Conservation (phyloP, 2,797 vertebrate genomes). For the Garrulus glandarius region DNA sequence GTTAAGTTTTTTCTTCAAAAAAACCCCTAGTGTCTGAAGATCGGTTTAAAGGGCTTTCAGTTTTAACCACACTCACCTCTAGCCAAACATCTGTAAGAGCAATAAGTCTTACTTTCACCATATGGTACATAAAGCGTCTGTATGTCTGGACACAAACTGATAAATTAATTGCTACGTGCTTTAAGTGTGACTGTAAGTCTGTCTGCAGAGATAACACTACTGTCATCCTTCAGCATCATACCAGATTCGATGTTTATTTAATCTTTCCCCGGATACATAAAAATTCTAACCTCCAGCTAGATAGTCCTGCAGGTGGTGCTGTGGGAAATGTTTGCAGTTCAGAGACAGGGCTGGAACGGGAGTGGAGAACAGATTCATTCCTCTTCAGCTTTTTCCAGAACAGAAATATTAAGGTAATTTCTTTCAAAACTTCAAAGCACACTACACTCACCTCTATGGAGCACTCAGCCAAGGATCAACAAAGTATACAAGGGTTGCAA, state of each 20-base stretch:
- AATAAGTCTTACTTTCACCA: neutral
- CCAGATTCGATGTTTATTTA: neutral
- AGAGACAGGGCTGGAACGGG: neutral
- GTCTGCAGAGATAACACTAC: neutral
- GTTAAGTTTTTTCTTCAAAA: neutral
- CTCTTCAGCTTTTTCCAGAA: neutral
- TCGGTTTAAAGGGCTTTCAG: neutral
- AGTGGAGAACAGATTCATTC: neutral
- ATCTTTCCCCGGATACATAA: neutral
- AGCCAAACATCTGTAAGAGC: neutral
- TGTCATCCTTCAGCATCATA: neutral
- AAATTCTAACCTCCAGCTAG: neutral
- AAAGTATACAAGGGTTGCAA: neutral
- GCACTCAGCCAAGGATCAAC: neutral
- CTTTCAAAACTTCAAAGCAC: neutral
- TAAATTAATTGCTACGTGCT: neutral
- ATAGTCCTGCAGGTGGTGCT: neutral
- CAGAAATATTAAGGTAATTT: neutral
- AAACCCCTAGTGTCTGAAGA: neutral
- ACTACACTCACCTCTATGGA: neutral
- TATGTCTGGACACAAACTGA: neutral
- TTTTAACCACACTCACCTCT: neutral
- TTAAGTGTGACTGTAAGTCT: neutral
- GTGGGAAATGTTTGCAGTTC: neutral
- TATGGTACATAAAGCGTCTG: neutral